phyloP scores from a whole-genome alignment of 2,888 invertebrate species.

The Temnothorax ravouxi region DNA sequence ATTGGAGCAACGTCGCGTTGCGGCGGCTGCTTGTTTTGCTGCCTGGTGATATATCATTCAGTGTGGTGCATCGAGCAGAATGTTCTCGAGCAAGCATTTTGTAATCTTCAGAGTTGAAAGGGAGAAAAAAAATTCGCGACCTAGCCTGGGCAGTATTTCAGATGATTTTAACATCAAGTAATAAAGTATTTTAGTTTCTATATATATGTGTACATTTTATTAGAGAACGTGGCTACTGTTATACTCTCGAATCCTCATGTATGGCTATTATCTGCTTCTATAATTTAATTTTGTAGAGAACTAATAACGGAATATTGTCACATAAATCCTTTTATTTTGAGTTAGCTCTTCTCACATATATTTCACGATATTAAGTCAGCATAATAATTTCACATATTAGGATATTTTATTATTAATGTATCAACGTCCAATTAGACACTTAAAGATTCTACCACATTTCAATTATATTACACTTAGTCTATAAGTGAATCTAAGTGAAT shows the following conservation, averaged over 20 bases:
- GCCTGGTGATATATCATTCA: constrained; percentile 52
- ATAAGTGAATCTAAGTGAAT: not conserved
- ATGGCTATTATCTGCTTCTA: not conserved
- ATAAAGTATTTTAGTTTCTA: not conserved
- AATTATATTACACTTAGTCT: not conserved
- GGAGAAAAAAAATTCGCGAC: not conserved
- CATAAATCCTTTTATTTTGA: not conserved
- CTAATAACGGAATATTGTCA: not conserved
- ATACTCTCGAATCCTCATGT: not conserved
- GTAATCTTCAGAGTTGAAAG: not conserved
- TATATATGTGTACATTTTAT: not conserved
- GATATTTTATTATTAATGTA: not conserved
- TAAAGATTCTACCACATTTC: not conserved
- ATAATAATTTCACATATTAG: not conserved
- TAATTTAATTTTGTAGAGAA: constrained; percentile 19
- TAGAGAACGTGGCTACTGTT: not conserved
- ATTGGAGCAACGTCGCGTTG: constrained; percentile 62
- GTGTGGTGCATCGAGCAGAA: constrained; percentile 28
- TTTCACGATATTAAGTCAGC: not conserved
- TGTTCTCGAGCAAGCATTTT: constrained; percentile 24
- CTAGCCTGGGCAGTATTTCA: not conserved
- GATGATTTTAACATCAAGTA: not conserved
- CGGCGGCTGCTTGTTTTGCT: constrained; percentile 53
- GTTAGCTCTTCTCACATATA: not conserved
- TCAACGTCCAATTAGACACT: not conserved